Percentiles rank a stretch among this genome's conserved stretches.
Conservation (phyloP, 2,888 invertebrate species). For the Folsomia manolachei region DNA sequence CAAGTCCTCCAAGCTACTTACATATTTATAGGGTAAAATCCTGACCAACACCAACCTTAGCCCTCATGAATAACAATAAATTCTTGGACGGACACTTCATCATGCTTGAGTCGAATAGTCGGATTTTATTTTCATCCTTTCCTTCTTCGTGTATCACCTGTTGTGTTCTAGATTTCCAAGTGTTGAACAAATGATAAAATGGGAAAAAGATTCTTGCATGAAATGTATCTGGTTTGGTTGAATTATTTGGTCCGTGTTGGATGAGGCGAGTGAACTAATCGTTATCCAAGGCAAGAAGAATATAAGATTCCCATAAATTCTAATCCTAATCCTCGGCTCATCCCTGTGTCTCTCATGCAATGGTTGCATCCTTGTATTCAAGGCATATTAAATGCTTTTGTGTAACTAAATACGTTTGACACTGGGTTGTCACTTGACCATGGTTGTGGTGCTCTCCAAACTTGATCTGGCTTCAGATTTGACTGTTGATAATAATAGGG, state of each 20-base stretch:
- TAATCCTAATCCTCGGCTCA: background rate
- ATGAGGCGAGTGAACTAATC: background rate
- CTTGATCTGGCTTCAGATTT: background rate
- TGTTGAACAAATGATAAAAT: background rate
- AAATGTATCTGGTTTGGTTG: background rate
- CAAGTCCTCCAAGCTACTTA: no score
- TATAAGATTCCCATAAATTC: background rate
- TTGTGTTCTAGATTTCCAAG: constrained; percentile 17
- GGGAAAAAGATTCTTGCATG: background rate
- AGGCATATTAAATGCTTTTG: constrained; percentile 1
- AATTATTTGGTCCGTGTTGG: background rate
- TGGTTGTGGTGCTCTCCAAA: constrained; percentile 5
- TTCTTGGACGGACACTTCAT: constrained; percentile 4
- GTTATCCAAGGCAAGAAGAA: background rate
- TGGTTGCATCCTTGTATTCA: background rate
- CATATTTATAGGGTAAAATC: background rate
- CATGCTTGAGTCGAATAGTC: no score
- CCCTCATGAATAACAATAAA: constrained; percentile 7
- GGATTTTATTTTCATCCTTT: constrained; percentile 12
- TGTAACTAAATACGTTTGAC: constrained; percentile 8
- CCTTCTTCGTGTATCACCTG: constrained; percentile 21
- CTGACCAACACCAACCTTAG: constrained; percentile 12
- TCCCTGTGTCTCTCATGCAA: background rate
- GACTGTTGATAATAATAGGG: background rate
- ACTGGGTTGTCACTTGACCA: constrained; percentile 16